Percentiles rank a stretch among this genome's conserved stretches.
Conservation (phyloP, 2,113 vertebrate genomes). For the Acrocephalus arundinaceus region DNA sequence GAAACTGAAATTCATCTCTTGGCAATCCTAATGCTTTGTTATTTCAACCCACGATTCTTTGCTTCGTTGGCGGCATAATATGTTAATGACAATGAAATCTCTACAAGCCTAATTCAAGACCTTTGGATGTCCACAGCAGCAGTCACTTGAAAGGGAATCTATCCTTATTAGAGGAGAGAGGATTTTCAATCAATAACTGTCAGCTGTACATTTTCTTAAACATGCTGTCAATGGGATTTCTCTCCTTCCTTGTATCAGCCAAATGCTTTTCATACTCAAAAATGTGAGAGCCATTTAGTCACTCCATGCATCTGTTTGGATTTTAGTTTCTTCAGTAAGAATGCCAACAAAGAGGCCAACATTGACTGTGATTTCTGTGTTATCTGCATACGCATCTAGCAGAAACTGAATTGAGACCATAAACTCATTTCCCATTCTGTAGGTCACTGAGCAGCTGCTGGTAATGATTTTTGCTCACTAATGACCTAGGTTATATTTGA, state of each 20-base stretch:
- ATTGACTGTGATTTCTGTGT: neutral
- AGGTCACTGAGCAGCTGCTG: constrained; percentile 62
- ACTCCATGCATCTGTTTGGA: neutral
- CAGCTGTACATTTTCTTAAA: constrained; percentile 59
- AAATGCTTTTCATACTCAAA: constrained; percentile 22
- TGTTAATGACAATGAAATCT: constrained; percentile 14
- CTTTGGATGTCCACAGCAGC: constrained; percentile 27
- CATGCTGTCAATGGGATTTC: constrained; percentile 12
- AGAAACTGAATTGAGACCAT: constrained; percentile 11
- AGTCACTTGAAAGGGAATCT: constrained; percentile 51
- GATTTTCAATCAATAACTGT: constrained; percentile 64
- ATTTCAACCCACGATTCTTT: constrained; percentile 48
- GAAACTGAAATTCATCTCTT: constrained; percentile 61
- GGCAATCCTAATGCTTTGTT: constrained; percentile 50
- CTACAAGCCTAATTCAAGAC: constrained; percentile 8
- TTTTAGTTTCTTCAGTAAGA: neutral
- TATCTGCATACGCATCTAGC: neutral
- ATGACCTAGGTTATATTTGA: constrained; percentile 64
- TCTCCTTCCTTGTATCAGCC: neutral
- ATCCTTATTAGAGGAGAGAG: constrained; percentile 43
- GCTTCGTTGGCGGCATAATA: constrained; percentile 13
- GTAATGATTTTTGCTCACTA: constrained; percentile 67
- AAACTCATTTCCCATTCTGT: constrained; percentile 50
- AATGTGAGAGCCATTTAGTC: constrained; percentile 35
- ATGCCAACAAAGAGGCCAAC: neutral